phyloP scores from a whole-genome alignment of 1,140 invertebrate genomes.

The Bombus pascuorum region DNA sequence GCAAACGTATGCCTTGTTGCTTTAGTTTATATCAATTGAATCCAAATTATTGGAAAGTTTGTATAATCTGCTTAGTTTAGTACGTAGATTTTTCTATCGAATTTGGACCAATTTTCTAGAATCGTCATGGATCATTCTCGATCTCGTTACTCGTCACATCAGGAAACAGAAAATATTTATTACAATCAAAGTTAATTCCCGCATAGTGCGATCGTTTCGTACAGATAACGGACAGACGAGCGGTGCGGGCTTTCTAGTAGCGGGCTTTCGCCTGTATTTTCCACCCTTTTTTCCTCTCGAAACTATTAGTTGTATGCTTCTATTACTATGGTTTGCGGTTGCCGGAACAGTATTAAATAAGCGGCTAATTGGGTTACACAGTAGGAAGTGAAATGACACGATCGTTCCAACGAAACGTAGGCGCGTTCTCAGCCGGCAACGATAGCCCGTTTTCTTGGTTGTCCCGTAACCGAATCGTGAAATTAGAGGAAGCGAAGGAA shows the following conservation, averaged over 20 bases:
- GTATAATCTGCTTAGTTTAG: too few relatives aligned
- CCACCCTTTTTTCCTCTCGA: too few relatives aligned
- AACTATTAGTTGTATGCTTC: slow-evolving; percentile 4
- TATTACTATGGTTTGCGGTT: slow-evolving; percentile 46
- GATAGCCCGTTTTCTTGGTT: background rate
- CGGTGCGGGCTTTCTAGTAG: background rate
- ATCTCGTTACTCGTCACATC: too few relatives aligned
- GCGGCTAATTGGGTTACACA: slow-evolving; percentile 68
- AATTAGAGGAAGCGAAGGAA: slow-evolving; percentile 24
- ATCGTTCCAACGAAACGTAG: slow-evolving; percentile 39
- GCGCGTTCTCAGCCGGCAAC: background rate
- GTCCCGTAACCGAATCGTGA: background rate
- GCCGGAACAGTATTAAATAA: slow-evolving; percentile 63
- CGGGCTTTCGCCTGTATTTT: background rate
- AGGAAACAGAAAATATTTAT: too few relatives aligned
- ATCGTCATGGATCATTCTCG: too few relatives aligned
- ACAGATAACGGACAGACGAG: background rate
- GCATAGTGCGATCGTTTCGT: slow-evolving; percentile 8
- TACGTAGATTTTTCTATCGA: too few relatives aligned
- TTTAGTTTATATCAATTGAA: background rate
- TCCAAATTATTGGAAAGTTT: background rate
- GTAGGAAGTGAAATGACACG: slow-evolving; percentile 67
- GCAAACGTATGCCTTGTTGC: background rate
- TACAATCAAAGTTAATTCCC: too few relatives aligned
- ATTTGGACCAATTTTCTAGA: too few relatives aligned